Evolutionary conservation across 2,888 invertebrate species (phyloP), one percentile per base, ranked within the genome.

Genomic region (Diloba caeruleocephala): DNA sequence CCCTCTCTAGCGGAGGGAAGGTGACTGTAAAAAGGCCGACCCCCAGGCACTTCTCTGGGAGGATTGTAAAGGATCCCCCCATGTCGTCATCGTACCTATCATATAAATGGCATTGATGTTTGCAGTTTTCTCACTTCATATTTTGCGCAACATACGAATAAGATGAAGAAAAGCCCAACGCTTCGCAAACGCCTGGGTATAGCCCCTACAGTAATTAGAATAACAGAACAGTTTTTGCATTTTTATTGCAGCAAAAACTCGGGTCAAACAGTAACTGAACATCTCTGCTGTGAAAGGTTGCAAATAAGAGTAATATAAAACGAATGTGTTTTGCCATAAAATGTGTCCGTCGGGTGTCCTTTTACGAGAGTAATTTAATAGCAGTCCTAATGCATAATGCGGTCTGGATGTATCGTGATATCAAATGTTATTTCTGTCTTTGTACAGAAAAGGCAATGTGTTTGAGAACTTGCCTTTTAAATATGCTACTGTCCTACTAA

Each of bases 331-430:
- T 68, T 12, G 44, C 23, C 45, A 34, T 73, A 64, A 73, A 73
- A 48, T 51, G 37, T 39, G 52, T 31, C 52, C 44, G 48, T 15
- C 17, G 31, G 44, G 55, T 57, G 54, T 57, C 54, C 39, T 57
- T 71, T 68, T 68, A 69, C 42, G 65, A 42, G 38, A 49, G 34
- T 48, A 33, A 59, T 73, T 60, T 71, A 53, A 72, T 72, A 50
- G 41, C 53, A 17, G 37, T 36, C 41, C 32, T 28, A 25, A 23
- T 37, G 38, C 29, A 50, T 48, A 43, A 43, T 26, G 17, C 13
- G 38, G 28, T 37, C 25, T 36, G 21, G 19, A 51, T 60, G 41
- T 61, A 50, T 51, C 15, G 15, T 32, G 31, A 34, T 49, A 39
- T 59, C 38, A 43, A 32, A 58, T 43, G 25, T 58, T 49, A 48